Conservation (phyloP, 1,140 invertebrate genomes). For the Zophobas atratus region DNA sequence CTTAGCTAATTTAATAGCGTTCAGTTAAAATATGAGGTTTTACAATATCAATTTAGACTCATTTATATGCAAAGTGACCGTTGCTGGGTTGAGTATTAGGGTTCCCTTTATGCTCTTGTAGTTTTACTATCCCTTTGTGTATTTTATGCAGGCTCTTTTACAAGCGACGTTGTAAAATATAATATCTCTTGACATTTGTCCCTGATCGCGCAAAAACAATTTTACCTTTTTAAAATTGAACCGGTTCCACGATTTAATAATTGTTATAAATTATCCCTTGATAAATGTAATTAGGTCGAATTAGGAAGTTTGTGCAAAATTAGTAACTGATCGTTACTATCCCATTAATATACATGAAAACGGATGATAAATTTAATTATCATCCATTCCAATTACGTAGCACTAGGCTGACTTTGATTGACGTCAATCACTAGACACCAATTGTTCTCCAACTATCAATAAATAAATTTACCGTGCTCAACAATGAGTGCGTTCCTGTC, state of each 20-base stretch:
- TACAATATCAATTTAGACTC: constrained; percentile 56
- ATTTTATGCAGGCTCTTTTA: constrained; percentile 46
- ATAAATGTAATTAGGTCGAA: constrained; percentile 20
- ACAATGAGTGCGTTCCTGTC: constrained; percentile 19
- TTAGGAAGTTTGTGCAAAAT: constrained; percentile 36
- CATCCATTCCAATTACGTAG: constrained; percentile 32
- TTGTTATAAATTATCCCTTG: constrained; percentile 26
- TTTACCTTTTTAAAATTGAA: neutral
- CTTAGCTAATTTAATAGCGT: constrained; percentile 50
- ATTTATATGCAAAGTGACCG: constrained; percentile 57
- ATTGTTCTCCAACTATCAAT: constrained; percentile 41
- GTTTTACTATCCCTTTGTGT: constrained; percentile 56
- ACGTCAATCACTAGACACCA: constrained; percentile 27
- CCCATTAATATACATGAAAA: constrained; percentile 43
- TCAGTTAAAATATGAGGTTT: constrained; percentile 51
- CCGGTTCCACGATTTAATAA: constrained; percentile 13
- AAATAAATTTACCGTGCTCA: constrained; percentile 31
- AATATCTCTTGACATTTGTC: constrained; percentile 43
- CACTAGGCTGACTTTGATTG: constrained; percentile 28
- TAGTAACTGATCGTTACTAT: constrained; percentile 39
- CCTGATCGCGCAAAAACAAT: constrained; percentile 20
- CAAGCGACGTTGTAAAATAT: constrained; percentile 41
- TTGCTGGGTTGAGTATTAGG: constrained; percentile 53
- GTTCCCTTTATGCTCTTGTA: constrained; percentile 56
- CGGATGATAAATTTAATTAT: constrained; percentile 41